Evolutionary conservation across 2,113 vertebrate species (phyloP).

Genomic region (Mobula birostris): DNA sequence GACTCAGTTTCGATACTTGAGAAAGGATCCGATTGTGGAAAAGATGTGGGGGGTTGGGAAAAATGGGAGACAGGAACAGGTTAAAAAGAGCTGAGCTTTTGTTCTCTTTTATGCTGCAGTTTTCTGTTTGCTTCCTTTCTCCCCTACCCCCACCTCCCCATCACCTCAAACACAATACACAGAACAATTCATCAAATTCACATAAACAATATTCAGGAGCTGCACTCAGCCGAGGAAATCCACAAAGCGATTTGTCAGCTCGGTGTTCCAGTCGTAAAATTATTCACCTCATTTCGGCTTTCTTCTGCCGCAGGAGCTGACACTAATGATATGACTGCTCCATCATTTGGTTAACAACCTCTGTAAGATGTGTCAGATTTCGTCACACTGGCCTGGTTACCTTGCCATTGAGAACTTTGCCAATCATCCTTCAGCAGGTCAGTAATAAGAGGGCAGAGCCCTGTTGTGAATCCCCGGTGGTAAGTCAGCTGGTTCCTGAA

Average conservation of each 20-base stretch:
- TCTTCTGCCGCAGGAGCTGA: neutral
- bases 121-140: neutral
- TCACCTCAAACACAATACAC: neutral
- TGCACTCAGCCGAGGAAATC: neutral
- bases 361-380: neutral
- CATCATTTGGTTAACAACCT: neutral
- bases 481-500: neutral
- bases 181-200: slow-evolving; percentile 8
- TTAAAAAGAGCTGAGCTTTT: neutral
- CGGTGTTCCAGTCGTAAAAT: neutral
- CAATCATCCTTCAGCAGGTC: neutral
- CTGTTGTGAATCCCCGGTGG: neutral
- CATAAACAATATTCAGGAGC: neutral
- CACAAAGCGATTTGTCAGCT: neutral
- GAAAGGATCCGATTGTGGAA: too few species aligned
- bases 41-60: neutral
- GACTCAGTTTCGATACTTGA: too few species aligned
- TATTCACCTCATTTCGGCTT: slow-evolving; percentile 16
- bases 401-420: neutral
- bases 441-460: neutral
- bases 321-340: neutral
- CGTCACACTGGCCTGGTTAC: neutral
- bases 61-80: neutral
- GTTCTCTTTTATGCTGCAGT: neutral
- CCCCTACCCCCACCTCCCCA: neutral